Base-by-base conservation (phyloP, 2,797 vertebrate species). In the Megalops cyprinoides region DNA sequence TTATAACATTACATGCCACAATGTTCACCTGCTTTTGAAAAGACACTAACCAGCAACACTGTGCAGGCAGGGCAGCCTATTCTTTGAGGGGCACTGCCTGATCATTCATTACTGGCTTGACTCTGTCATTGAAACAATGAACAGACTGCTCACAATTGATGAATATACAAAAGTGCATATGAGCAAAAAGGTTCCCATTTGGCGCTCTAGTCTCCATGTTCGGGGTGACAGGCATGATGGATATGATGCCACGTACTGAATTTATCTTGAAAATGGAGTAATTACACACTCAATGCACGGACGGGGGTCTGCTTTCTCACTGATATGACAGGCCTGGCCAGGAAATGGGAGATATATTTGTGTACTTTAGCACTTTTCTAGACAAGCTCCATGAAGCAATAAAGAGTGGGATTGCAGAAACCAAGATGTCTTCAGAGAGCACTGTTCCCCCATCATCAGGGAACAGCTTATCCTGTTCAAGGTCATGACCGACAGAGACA, bases 181-280 rank as follows among this genome's bases (percentile, higher is more conserved):
- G 94, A 95, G 95, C 93, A 95, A 96, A 95, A 96, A 95, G 90
- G 90, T 94, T 95, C 96, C 94, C 92, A 96, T 96, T 96, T 95
- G 95, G 94, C 94, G 91, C 91, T 93, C 93, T 93, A 94, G 92
- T 94, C 94, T 92, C 90, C 89, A 88, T 92, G 94, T 94, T 93
- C 91, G 92, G 93, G 92, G 91, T 95, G 96, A 96, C 96, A 96
- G 92, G 85, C 82, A 91, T 97, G 96, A 97, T 97, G 95, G 95
- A 97, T 97, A 94, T 94, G 92, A 95, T 93, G 93, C 89, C 87
- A 93, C 92, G 92, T 92, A 94, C 93, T 90, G 95, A 95, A 97
- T 97, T 96, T 96, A 96, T 96, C 96, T 96, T 96, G 93, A 94
- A 96, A 96, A 97, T 96, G 91, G 93, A 96, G 96, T 96, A 96